Evolutionary conservation across 2,113 vertebrate genomes (phyloP).

Genomic region (Nansenia antarctica): DNA sequence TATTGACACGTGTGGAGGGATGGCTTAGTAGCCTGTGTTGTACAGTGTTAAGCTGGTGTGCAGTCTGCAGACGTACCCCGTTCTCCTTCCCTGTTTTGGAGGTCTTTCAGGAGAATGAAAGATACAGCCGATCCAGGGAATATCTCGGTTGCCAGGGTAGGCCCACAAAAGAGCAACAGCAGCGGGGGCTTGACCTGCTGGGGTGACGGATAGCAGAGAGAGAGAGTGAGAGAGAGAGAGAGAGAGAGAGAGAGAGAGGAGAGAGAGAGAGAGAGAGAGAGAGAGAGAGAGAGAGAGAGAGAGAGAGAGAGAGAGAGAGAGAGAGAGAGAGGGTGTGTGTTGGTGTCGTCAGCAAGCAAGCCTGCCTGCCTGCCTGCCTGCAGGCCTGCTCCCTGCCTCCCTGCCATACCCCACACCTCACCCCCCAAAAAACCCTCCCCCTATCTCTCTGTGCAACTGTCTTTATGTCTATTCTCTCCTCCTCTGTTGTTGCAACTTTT

Average conservation of each 20-base stretch:
- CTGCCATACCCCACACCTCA: constrained; percentile 65
- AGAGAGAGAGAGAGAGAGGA: no score
- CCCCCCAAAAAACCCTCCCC: constrained; percentile 64
- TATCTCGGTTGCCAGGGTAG: constrained; percentile 72
- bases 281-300: no score
- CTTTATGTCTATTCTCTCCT: constrained; percentile 79
- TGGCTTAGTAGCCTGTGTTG: constrained; percentile 48
- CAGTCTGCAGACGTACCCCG: constrained; percentile 66
- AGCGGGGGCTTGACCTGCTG: constrained; percentile 54
- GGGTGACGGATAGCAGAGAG: constrained; percentile 43
- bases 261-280: no score
- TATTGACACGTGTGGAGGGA: not conserved
- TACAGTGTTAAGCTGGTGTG: constrained; percentile 65
- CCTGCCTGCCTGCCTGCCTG: constrained; percentile 8
- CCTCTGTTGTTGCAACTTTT: constrained; percentile 80
- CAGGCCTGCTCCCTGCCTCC: constrained; percentile 53
- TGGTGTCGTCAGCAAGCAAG: constrained; percentile 22
- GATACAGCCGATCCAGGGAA: constrained; percentile 56
- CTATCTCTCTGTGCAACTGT: constrained; percentile 77
- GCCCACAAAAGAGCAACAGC: constrained; percentile 79
- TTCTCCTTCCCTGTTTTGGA: constrained; percentile 59
- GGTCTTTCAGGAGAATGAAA: constrained; percentile 59
- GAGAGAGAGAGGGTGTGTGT: no score
- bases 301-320: not conserved
- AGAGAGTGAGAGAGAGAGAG: not conserved